These are phyloP conservation scores for Bufo gargarizans DNA, from an alignment of 2,113 vertebrate species.

Conservation along the genomic window DNA sequence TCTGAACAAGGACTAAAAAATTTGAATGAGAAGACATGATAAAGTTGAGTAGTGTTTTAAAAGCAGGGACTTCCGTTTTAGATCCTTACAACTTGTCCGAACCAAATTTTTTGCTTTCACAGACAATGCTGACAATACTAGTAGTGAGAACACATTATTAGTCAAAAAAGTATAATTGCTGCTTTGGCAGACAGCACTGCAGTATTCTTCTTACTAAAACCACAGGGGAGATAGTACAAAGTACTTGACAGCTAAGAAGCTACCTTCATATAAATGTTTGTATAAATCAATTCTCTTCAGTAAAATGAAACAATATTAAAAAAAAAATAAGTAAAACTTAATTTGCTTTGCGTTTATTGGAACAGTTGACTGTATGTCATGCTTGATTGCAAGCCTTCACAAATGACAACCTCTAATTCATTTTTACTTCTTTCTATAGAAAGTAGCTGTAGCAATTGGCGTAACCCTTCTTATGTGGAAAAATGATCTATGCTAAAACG, in stretches of 20 bases:
- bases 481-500: constrained; percentile 35
- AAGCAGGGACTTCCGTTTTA: constrained; percentile 58
- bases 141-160: constrained; percentile 43
- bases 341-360: constrained; percentile 67
- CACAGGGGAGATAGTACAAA: constrained; percentile 20
- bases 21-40: constrained; percentile 65
- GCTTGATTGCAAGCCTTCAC: constrained; percentile 65
- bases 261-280: constrained; percentile 60
- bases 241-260: constrained; percentile 58
- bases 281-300: constrained; percentile 64
- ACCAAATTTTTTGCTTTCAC: constrained; percentile 10
- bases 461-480: constrained; percentile 64
- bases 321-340: constrained; percentile 58
- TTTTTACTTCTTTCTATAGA: constrained; percentile 57
- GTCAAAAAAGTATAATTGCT: constrained; percentile 56
- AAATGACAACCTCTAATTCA: constrained; percentile 55
- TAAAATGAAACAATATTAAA: constrained; percentile 37
- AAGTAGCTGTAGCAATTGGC: constrained; percentile 63
- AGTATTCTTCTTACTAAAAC: constrained; percentile 35
- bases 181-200: constrained; percentile 43
- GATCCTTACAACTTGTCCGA: constrained; percentile 39
- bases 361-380: constrained; percentile 66
- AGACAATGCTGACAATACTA: constrained; percentile 52
- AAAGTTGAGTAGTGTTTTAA: constrained; percentile 76
- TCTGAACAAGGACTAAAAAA: background rate